phyloP scores from a whole-genome alignment of 2,888 invertebrate genomes.

The Galeruca laticollis region DNA sequence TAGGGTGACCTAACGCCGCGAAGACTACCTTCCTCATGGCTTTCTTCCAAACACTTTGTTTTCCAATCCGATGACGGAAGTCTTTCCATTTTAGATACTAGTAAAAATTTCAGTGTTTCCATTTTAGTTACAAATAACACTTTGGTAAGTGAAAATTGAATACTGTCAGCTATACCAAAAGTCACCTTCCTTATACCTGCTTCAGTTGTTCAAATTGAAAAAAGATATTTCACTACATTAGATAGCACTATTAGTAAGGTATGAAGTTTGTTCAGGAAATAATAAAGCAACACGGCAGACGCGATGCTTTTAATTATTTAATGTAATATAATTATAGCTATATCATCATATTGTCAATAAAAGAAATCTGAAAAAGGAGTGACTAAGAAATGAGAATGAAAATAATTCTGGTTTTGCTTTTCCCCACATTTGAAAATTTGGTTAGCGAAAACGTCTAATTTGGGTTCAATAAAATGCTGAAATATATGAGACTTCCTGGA shows the following conservation, averaged over 20 bases:
- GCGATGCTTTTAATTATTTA: too few species aligned
- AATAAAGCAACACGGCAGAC: too few species aligned
- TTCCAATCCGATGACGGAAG: constrained; percentile 90
- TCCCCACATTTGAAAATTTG: too few species aligned
- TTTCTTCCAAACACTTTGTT: constrained; percentile 84
- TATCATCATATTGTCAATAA: too few species aligned
- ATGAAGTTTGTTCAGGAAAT: background rate
- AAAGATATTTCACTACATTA: background rate
- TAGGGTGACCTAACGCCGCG: constrained; percentile 65
- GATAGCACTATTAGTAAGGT: background rate
- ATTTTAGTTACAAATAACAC: constrained; percentile 90
- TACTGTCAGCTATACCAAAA: background rate
- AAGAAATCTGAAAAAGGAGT: too few species aligned
- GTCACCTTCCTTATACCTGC: background rate
- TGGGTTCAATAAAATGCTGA: too few species aligned
- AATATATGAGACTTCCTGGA: background rate
- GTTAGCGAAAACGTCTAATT: too few species aligned
- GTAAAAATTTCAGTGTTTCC: constrained; percentile 79
- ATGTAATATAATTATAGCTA: too few species aligned
- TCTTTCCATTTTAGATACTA: constrained; percentile 82
- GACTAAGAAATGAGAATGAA: too few species aligned
- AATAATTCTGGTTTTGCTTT: too few species aligned
- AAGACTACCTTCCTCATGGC: constrained; percentile 82
- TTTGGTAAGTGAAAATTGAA: constrained; percentile 72
- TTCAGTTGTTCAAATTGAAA: background rate